Evolutionary conservation across 2,888 invertebrate genomes (phyloP).

Genomic region (Gari tellinella): DNA sequence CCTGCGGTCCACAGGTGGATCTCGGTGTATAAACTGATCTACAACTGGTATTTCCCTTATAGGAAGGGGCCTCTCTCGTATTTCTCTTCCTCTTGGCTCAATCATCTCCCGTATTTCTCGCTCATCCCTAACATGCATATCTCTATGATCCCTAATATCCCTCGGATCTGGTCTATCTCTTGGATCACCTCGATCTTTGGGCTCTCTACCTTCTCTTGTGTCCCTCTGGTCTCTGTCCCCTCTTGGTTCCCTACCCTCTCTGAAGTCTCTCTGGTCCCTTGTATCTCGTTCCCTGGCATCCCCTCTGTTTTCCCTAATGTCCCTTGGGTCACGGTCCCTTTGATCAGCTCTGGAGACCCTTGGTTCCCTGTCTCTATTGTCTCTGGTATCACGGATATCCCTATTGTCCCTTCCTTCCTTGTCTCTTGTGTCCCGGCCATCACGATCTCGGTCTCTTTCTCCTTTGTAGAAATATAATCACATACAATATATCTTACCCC

Average conservation of each 20-base stretch:
- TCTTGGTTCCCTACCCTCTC: conserved; percentile 20
- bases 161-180: conserved; percentile 12
- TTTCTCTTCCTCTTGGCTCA: conserved; percentile 31
- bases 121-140: conserved; percentile 18
- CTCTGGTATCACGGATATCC: conserved; percentile 34
- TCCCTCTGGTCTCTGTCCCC: conserved; percentile 24
- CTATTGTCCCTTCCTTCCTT: conserved; percentile 38
- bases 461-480: too few species aligned
- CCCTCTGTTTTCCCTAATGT: conserved; percentile 15
- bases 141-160: conserved; percentile 16
- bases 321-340: conserved; percentile 34
- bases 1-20: conserved; percentile 29
- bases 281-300: background rate
- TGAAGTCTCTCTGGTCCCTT: conserved; percentile 21
- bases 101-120: conserved; percentile 22
- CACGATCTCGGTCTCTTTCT: too few species aligned
- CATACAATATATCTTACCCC: too few species aligned
- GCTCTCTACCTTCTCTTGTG: conserved; percentile 5
- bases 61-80: conserved; percentile 28
- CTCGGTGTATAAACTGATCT: conserved; percentile 22
- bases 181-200: background rate
- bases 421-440: conserved; percentile 28
- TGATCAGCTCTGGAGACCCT: conserved; percentile 34
- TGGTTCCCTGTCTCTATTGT: conserved; percentile 39
- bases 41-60: conserved; percentile 29